Percentiles rank a stretch among this genome's conserved stretches.
phyloP scores from a whole-genome alignment of 2,797 vertebrate species.

The Cebuella pygmaea region DNA sequence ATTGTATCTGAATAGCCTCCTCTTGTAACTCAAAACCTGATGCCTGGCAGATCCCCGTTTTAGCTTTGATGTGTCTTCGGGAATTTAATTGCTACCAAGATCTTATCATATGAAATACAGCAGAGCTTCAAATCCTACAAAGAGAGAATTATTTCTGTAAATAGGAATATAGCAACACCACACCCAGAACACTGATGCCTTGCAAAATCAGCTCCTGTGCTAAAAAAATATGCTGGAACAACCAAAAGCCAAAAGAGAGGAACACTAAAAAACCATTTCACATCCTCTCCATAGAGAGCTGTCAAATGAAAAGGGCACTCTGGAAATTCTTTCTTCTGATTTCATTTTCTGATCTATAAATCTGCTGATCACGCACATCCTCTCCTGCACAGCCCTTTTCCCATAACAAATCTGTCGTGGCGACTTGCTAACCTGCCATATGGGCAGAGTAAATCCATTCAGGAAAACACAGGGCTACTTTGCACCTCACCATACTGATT shows the following conservation, averaged over 20 bases:
- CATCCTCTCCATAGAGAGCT: not conserved
- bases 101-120: conserved; percentile 74
- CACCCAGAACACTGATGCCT: conserved; percentile 31
- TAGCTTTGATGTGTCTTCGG: conserved; percentile 58
- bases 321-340: conserved; percentile 61
- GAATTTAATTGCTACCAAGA: conserved; percentile 72
- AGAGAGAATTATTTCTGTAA: conserved; percentile 75
- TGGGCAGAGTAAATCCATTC: conserved; percentile 71
- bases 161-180: conserved; percentile 65
- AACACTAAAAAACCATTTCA: conserved; percentile 16
- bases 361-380: conserved; percentile 76
- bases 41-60: conserved; percentile 73
- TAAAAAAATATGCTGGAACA: conserved; percentile 31
- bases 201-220: conserved; percentile 62
- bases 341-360: conserved; percentile 73
- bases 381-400: conserved; percentile 60
- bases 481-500: conserved; percentile 62
- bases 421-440: conserved; percentile 79
- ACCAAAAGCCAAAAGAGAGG: conserved; percentile 33
- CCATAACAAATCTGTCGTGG: conserved; percentile 70
- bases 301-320: conserved; percentile 47
- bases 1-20: conserved; percentile 68
- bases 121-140: conserved; percentile 76
- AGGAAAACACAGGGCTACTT: conserved; percentile 41
- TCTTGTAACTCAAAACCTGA: conserved; percentile 53